Evolutionary conservation across 2,888 invertebrate genomes (phyloP), one percentile per base, ranked within the genome.

Genomic region (Ellobium chinense): DNA sequence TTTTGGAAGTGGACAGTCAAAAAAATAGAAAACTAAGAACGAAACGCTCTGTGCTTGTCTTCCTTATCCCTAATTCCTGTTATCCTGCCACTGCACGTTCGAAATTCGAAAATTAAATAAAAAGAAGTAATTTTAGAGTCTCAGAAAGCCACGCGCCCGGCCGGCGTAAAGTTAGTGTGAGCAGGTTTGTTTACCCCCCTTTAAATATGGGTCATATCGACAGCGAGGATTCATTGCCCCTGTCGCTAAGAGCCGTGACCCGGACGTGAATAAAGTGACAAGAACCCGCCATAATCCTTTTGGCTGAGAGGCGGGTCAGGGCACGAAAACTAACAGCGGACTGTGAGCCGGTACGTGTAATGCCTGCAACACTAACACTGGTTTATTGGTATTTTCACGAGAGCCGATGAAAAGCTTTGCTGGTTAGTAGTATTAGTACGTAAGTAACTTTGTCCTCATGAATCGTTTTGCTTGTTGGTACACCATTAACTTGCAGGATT

Each of bases 181-280:
- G 58, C 72, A 72, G 29, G n/a, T 60, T 72, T 60, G 34, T 60
- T 70, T 70, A 70, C 70, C 54, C 34, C 7, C 29, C 31, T n/a
- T 72, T 72, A 72, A 60, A 72, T 72, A 72, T 58, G 12, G 58
- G 60, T 36, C 36, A 5, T 12, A n/a, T 18, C 14, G n/a, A 36
- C 21, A 24, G 1, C 37, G 1, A 24, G 37, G 58, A 37, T 12
- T 18, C 14, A 21, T 24, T 24, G 29, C 2, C 58, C n/a, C 36
- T n/a, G n/a, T 36, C 58, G n/a, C 24, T 36, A 0, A 12, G n/a
- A 18, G n/a, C 24, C 46, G 58, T 36, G 37, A 36, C 24, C 58
- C 58, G 58, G 58, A 72, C 34, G 24, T 27, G 36, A 37, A 72
- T 34, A 14, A 37, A 34, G 1, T n/a, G 24, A 58, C 21, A n/a